Percentiles rank a stretch among this genome's conserved stretches.
phyloP scores from a whole-genome alignment of 2,797 vertebrate species.

The Crypturellus tataupa region DNA sequence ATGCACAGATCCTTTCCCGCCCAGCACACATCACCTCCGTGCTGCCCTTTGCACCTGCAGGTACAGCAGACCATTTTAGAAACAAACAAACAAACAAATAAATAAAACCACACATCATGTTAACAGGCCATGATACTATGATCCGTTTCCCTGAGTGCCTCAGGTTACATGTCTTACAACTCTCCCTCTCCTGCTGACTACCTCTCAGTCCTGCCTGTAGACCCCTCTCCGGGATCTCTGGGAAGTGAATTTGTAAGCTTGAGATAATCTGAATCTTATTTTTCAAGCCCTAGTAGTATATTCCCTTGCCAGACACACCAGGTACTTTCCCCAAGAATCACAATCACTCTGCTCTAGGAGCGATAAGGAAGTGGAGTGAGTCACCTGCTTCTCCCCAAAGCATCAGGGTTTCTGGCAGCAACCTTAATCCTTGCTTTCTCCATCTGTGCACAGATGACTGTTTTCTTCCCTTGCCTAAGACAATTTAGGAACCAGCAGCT shows the following conservation, averaged over 20 bases:
- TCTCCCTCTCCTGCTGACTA: neutral
- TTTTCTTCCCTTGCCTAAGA: neutral
- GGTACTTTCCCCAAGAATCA: neutral
- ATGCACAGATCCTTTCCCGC: neutral
- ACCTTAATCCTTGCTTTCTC: neutral
- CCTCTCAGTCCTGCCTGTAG: neutral
- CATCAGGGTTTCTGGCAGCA: neutral
- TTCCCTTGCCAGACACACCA: neutral
- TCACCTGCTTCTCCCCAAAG: neutral
- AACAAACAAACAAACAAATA: too few relatives aligned
- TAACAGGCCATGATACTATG: neutral
- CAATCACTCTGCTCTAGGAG: neutral
- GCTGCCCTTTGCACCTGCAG: neutral
- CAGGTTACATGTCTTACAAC: neutral
- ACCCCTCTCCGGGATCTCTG: neutral
- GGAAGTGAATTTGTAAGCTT: neutral
- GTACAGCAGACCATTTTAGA: neutral
- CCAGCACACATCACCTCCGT: fast-evolving
- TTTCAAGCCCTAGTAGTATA: neutral
- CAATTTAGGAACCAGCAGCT: neutral
- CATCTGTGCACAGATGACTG: neutral
- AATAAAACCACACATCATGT: too few relatives aligned
- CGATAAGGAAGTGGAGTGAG: neutral
- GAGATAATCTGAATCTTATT: neutral
- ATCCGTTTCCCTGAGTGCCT: neutral